Percentiles rank a stretch among this genome's conserved stretches.
Evolutionary conservation across 1,140 invertebrate species (phyloP).

Genomic region (Apis laboriosa): DNA sequence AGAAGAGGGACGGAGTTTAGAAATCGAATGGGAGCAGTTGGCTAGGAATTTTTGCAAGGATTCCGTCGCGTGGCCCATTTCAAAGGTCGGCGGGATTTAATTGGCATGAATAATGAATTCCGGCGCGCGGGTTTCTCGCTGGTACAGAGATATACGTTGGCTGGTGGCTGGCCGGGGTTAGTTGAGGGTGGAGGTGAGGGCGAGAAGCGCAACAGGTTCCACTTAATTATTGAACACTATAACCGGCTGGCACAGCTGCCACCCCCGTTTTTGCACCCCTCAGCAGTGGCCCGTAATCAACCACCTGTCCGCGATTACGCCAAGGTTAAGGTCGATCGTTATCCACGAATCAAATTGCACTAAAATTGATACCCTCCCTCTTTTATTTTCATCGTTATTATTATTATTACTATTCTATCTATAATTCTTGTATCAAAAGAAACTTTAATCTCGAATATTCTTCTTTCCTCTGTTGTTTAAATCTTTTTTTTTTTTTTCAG

Average conservation of each 20-base stretch:
- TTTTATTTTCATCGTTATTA: neutral
- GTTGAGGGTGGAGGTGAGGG: conserved; percentile 65
- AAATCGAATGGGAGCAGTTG: neutral
- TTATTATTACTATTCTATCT: too few relatives aligned
- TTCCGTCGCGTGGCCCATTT: neutral
- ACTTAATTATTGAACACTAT: conserved; percentile 81
- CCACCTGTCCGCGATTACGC: conserved; percentile 68
- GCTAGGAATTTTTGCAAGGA: neutral
- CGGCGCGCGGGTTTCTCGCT: conserved; percentile 23
- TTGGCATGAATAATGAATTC: conserved; percentile 76
- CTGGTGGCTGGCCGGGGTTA: conserved; percentile 52
- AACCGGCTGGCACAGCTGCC: conserved; percentile 67
- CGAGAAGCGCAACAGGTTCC: conserved; percentile 79
- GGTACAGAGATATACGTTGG: conserved; percentile 32
- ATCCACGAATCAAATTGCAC: neutral
- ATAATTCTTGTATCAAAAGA: too few relatives aligned
- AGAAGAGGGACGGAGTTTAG: too few relatives aligned
- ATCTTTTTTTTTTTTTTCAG: too few relatives aligned
- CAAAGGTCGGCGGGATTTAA: conserved; percentile 61
- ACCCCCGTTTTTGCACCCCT: conserved; percentile 63
- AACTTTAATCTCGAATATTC: too few relatives aligned
- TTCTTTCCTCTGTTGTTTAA: too few relatives aligned
- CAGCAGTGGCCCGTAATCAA: conserved; percentile 64
- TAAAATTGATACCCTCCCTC: neutral
- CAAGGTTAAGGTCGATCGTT: conserved; percentile 61